phyloP scores from a whole-genome alignment of 2,888 invertebrate genomes.

The Allolobophora icterica region DNA sequence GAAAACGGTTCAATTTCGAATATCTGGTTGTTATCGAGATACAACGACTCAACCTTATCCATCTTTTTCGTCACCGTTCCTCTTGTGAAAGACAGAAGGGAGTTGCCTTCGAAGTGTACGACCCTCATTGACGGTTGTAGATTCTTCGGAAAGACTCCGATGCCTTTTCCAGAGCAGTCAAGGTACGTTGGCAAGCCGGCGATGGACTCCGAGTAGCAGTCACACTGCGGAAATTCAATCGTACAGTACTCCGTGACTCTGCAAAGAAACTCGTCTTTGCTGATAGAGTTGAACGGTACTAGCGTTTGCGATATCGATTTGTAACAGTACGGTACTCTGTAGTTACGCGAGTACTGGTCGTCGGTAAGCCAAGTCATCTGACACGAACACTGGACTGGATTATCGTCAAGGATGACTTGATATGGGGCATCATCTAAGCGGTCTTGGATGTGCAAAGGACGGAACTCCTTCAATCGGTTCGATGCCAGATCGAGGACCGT shows the following conservation, averaged over 20 bases:
- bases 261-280: neutral
- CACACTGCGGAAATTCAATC: neutral
- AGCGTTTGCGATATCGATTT: neutral
- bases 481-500: neutral
- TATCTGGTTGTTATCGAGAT: neutral
- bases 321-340: neutral
- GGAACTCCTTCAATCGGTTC: neutral
- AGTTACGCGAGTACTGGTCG: neutral
- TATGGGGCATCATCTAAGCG: neutral
- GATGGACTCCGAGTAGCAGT: neutral
- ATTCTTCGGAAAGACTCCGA: neutral
- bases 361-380: neutral
- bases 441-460: neutral
- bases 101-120: neutral
- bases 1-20: neutral
- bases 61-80: neutral
- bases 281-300: neutral
- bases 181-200: neutral
- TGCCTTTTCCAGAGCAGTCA: neutral
- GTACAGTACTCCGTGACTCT: neutral
- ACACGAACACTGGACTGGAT: neutral
- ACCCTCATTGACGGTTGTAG: neutral
- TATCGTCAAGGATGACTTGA: neutral
- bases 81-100: neutral
- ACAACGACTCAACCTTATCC: neutral